A percentile compares a stretch with the other conserved stretches of the same genome.
phyloP scores from a whole-genome alignment of 2,113 vertebrate species.

The Plestiodon gilberti region DNA sequence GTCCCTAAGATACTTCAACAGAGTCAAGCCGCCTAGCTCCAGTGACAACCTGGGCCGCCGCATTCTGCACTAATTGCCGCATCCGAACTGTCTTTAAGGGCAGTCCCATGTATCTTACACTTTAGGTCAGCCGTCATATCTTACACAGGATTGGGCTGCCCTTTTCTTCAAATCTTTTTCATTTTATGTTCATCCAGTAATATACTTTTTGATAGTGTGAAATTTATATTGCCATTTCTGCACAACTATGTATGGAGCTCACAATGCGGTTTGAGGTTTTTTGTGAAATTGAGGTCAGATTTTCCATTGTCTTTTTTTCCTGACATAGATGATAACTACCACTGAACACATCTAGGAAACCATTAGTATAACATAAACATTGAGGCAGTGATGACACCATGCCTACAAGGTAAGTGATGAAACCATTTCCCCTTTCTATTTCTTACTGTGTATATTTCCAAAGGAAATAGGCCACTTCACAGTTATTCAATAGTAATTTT shows the following conservation, averaged over 20 bases:
- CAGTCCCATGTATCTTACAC: too few species aligned
- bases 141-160: too few species aligned
- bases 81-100: too few species aligned
- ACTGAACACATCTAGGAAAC: slow-evolving; percentile 12
- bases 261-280: background rate
- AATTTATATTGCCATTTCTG: background rate
- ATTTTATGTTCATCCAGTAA: background rate
- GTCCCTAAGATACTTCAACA: too few species aligned
- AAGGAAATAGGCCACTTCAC: background rate
- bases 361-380: background rate
- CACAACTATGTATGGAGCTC: background rate
- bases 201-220: background rate
- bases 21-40: too few species aligned
- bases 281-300: background rate
- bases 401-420: background rate
- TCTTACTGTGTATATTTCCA: background rate
- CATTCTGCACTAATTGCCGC: too few species aligned
- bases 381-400: background rate
- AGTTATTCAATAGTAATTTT: background rate
- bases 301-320: background rate
- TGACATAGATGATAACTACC: background rate
- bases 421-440: slow-evolving; percentile 11
- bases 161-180: background rate
- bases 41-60: too few species aligned
- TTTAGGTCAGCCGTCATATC: too few species aligned